Evolutionary conservation across 1,140 invertebrate genomes (phyloP).

Genomic region (Vollenhovia emeryi): DNA sequence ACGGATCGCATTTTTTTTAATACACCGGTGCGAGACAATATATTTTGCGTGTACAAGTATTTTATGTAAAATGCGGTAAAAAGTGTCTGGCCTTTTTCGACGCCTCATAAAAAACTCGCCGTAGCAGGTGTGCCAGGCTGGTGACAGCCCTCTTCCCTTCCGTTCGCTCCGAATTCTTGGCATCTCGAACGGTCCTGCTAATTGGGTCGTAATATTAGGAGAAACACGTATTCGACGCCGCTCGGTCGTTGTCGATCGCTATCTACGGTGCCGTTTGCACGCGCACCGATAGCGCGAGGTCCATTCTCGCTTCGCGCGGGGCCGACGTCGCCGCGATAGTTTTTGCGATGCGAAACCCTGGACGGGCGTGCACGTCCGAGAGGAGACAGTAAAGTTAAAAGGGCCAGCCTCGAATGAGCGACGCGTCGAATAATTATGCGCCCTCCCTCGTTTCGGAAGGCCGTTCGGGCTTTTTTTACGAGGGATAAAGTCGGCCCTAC

Average conservation of each 20-base stretch:
- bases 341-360: conserved; percentile 65
- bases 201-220: conserved; percentile 53
- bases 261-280: conserved; percentile 34
- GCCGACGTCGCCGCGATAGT: conserved; percentile 46
- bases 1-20: no score
- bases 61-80: neutral
- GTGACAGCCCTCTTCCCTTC: neutral
- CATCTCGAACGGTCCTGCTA: conserved; percentile 13
- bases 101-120: neutral
- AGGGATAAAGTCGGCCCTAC: conserved; percentile 72
- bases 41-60: neutral
- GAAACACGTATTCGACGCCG: conserved; percentile 25
- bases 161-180: neutral
- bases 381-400: conserved; percentile 71
- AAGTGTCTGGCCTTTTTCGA: neutral
- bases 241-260: conserved; percentile 37
- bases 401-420: conserved; percentile 61
- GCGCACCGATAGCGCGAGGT: neutral
- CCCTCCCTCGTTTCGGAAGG: conserved; percentile 73
- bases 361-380: conserved; percentile 41
- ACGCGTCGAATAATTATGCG: conserved; percentile 72
- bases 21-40: neutral
- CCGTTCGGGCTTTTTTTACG: conserved; percentile 72
- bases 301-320: conserved; percentile 38
- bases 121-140: conserved; percentile 2